Evolutionary conservation across 2,888 invertebrate genomes (phyloP), one percentile per base, ranked within the genome.

Genomic region (Drosophila kokeensis): DNA sequence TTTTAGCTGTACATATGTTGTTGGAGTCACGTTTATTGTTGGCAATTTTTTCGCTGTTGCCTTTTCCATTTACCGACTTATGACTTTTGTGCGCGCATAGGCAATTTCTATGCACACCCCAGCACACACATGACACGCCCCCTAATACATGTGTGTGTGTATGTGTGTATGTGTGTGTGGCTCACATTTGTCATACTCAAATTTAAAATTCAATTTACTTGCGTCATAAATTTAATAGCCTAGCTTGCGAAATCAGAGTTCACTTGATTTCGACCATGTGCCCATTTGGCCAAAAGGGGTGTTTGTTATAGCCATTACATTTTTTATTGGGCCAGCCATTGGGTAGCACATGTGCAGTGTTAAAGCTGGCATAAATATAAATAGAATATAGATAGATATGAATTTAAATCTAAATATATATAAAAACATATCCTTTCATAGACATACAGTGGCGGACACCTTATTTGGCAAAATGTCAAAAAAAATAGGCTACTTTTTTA

Each of bases 151-250:
- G 61, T 66, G 70, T 29, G 29, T 49, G 29, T 66, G 70, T 29
- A 18, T 49, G 27, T 27, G 27, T 38, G 54, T 29, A 4, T 13
- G 27, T 48, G 66, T 49, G 55, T 48, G 63, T 48, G 58, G 62
- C 66, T 62, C 76, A 69, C 91, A 92, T 92, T 92, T 92, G 86
- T 91, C 90, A 90, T 90, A 90, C 92, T 90, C 91, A 82, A 91
- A 91, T 92, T 91, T 90, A 91, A 92, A 91, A 91, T 91, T 91
- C 92, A 91, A 91, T 91, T 91, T 92, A 83, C 90, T 90, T 89
- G 77, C 78, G 87, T 86, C 87, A 89, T 89, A 87, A 89, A 91
- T 89, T 87, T 90, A 90, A 87, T 90, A 89, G 90, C 76, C 73
- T 66, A 63, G 57, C 87, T 65, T 59, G 59, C 71, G 42, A 58